Percentiles rank a stretch among this genome's conserved stretches.
Evolutionary conservation across 2,797 vertebrate species (phyloP).

Genomic region (Trachurus trachurus): DNA sequence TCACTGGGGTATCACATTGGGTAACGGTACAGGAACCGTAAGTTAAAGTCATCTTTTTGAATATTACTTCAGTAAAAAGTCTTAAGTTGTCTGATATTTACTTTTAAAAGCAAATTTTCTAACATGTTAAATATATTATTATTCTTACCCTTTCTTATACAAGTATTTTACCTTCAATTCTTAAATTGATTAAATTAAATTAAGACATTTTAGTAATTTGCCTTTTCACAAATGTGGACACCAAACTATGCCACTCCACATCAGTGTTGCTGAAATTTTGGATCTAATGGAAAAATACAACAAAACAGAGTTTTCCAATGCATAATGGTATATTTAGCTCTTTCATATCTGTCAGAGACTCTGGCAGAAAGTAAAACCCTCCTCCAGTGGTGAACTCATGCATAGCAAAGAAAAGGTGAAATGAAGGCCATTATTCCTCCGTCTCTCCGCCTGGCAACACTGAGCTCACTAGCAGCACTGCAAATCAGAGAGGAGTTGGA

Average conservation of each 20-base stretch:
- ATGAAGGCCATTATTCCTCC: conserved; percentile 35
- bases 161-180: too few relatives aligned
- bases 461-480: conserved; percentile 55
- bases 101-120: too few relatives aligned
- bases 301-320: conserved; percentile 9
- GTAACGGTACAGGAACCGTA: too few relatives aligned
- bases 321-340: conserved; percentile 16
- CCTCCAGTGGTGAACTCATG: conserved; percentile 32
- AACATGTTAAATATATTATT: too few relatives aligned
- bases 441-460: conserved; percentile 56
- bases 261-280: background rate
- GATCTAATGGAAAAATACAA: background rate
- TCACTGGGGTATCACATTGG: too few relatives aligned
- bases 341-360: conserved; percentile 37
- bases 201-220: too few relatives aligned
- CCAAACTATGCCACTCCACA: background rate
- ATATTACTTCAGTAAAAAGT: too few relatives aligned
- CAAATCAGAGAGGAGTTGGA: conserved; percentile 53
- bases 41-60: too few relatives aligned
- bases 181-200: too few relatives aligned
- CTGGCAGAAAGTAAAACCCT: conserved; percentile 26
- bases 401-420: conserved; percentile 52
- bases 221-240: too few relatives aligned
- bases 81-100: too few relatives aligned
- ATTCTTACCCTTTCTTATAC: too few relatives aligned